Conservation (phyloP, 30 jellyfish, hydroid and myxozoan species). For the Aurelia aurita complex sp. Pacific region DNA sequence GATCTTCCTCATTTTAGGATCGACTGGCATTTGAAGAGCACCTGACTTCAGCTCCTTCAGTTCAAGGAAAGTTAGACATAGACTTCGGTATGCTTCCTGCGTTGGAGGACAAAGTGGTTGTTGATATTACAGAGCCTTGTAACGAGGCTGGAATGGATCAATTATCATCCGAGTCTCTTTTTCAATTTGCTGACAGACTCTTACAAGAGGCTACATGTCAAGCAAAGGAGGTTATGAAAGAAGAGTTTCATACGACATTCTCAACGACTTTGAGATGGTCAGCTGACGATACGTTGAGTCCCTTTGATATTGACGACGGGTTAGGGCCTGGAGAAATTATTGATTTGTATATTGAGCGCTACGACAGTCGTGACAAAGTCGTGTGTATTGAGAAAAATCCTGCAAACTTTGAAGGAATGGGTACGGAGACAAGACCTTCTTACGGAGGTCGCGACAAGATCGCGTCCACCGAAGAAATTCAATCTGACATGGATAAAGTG, state of each 20-base stretch:
- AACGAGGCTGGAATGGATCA: neutral
- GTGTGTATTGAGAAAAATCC: too few relatives aligned
- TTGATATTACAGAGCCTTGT: neutral
- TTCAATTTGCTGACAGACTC: conserved; percentile 49
- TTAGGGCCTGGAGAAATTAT: conserved; percentile 57
- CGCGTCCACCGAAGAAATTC: too few relatives aligned
- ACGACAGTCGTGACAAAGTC: neutral
- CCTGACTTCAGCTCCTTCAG: conserved; percentile 7
- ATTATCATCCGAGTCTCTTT: conserved; percentile 55
- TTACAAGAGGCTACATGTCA: conserved; percentile 56
- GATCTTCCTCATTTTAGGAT: conserved; percentile 14
- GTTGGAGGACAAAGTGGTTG: neutral
- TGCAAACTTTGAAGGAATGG: too few relatives aligned
- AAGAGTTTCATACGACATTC: conserved; percentile 18
- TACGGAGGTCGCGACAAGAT: too few relatives aligned
- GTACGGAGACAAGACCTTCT: too few relatives aligned
- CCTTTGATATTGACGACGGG: conserved; percentile 5
- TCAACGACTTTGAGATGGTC: neutral
- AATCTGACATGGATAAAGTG: too few relatives aligned
- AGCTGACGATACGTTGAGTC: conserved; percentile 16
- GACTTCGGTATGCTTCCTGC: neutral
- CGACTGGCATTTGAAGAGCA: conserved; percentile 28
- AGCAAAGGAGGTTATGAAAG: conserved; percentile 38
- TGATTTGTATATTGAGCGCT: conserved; percentile 20
- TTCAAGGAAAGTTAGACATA: neutral